phyloP scores from a whole-genome alignment of 53 echinoderm and acorn worm species.

The Apostichopus leukothele region DNA sequence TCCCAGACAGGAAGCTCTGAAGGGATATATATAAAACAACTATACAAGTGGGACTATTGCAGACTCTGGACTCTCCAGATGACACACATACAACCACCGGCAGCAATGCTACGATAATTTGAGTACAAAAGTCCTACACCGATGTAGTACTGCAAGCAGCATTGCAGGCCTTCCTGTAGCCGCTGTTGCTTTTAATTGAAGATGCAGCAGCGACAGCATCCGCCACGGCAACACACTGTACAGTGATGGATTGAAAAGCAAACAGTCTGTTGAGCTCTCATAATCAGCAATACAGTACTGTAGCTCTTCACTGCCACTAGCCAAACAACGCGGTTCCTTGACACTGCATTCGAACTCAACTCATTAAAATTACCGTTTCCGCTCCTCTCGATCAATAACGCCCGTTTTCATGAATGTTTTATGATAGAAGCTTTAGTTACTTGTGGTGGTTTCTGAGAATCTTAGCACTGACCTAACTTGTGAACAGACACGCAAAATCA shows the following conservation, averaged over 20 bases:
- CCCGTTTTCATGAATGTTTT: conserved; percentile 55
- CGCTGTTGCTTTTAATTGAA: conserved; percentile 29
- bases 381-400: conserved; percentile 51
- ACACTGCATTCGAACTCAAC: conserved; percentile 50
- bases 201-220: conserved; percentile 2
- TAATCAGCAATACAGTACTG: conserved; percentile 46
- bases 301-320: conserved; percentile 23
- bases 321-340: conserved; percentile 42
- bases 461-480: conserved; percentile 43
- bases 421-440: conserved; percentile 50
- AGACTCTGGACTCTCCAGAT: no score
- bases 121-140: no score
- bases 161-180: neutral
- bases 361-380: conserved; percentile 55
- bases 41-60: no score
- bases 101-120: no score
- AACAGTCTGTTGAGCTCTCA: conserved; percentile 44
- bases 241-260: conserved; percentile 49
- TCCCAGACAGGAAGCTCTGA: no score
- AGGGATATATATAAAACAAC: no score
- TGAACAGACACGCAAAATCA: conserved; percentile 41
- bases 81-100: no score
- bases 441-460: conserved; percentile 48
- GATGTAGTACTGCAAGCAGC: neutral
- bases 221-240: neutral